phyloP scores from a whole-genome alignment of 2,797 vertebrate species.

The Halcyon badia region DNA sequence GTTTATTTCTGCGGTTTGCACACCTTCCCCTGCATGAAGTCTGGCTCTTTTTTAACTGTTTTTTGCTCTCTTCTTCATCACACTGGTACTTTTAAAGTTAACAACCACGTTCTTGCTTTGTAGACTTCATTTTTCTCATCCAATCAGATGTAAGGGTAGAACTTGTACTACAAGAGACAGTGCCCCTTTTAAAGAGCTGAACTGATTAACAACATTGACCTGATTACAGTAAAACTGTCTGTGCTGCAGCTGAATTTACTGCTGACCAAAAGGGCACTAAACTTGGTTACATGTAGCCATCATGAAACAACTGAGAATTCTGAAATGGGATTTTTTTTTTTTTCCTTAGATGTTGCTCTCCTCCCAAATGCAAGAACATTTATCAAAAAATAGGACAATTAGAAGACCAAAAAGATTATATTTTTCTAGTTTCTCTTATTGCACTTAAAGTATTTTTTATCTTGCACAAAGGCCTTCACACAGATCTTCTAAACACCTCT shows the following conservation, averaged over 20 bases:
- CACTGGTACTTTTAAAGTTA: conserved; percentile 59
- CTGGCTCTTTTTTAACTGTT: not conserved
- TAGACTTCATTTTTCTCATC: conserved; percentile 55
- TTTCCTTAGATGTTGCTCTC: not conserved
- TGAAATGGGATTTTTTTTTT: conserved; percentile 38
- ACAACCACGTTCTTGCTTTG: not conserved
- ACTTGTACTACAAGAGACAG: conserved; percentile 57
- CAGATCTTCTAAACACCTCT: conserved; percentile 79
- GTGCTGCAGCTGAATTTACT: conserved; percentile 64
- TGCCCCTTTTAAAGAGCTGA: conserved; percentile 64
- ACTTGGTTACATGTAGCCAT: conserved; percentile 35
- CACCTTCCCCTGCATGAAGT: conserved; percentile 57
- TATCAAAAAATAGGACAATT: conserved; percentile 42
- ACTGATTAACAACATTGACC: conserved; percentile 71
- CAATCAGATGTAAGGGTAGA: conserved; percentile 55
- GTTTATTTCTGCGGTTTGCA: conserved; percentile 69
- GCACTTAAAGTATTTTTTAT: conserved; percentile 69
- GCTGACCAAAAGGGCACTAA: conserved; percentile 42
- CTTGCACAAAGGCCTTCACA: conserved; percentile 78
- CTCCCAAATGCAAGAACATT: conserved; percentile 38
- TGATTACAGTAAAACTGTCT: conserved; percentile 65
- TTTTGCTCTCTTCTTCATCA: not conserved
- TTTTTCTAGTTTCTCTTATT: conserved; percentile 61
- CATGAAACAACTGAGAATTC: conserved; percentile 39
- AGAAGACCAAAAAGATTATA: conserved; percentile 47